These are phyloP conservation scores for Rhingia campestris DNA, from an alignment of 2,888 invertebrate genomes.

Conservation along the genomic window DNA sequence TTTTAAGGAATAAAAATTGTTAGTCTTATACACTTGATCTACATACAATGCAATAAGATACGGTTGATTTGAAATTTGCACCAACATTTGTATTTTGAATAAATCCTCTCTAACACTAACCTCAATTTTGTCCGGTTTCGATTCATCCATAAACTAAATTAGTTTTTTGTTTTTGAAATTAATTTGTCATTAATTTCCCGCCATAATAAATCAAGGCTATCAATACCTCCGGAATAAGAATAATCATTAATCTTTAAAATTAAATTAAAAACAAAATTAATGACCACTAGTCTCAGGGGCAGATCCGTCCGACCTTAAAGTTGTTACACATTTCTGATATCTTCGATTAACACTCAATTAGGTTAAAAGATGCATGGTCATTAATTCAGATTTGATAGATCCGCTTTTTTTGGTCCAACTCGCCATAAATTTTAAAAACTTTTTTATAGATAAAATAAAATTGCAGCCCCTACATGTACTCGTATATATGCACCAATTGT, in stretches of 20 bases:
- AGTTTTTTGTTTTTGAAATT: background rate
- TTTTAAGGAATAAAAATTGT: no score
- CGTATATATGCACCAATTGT: background rate
- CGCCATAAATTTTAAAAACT: no score
- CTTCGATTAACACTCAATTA: conserved; percentile 24
- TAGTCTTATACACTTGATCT: no score
- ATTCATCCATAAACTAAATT: conserved; percentile 16
- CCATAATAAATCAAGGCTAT: conserved; percentile 6
- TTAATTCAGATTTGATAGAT: background rate
- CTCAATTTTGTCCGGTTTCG: background rate
- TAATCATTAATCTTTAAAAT: conserved; percentile 20
- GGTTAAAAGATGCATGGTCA: background rate
- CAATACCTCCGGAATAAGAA: background rate
- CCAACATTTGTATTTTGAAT: background rate
- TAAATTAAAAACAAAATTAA: conserved; percentile 11
- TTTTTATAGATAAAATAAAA: no score
- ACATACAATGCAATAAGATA: no score
- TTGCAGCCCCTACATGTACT: background rate
- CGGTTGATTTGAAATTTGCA: no score
- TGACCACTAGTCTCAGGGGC: conserved; percentile 5
- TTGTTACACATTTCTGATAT: background rate
- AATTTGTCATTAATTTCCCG: background rate
- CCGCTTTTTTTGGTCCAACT: background rate
- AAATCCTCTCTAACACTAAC: background rate
- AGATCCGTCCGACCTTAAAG: background rate